Evolutionary conservation across 2,797 vertebrate species (phyloP), one percentile per base, ranked within the genome.

Genomic region (Chiroxiphia lanceolata): DNA sequence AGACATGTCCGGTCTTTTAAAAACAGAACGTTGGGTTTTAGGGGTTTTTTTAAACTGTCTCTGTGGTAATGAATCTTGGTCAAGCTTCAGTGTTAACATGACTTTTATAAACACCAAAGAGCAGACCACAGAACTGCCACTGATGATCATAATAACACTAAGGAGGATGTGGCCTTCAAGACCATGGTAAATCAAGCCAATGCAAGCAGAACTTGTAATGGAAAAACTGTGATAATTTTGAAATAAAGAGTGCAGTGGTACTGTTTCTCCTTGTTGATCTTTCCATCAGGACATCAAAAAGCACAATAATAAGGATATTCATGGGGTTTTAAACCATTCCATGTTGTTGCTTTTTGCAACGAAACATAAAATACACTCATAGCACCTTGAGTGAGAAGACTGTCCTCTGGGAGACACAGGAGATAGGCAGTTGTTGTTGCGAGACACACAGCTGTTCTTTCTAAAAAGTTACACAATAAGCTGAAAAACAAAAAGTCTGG

Each of bases 51-150:
- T 12, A 23, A 68, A 40, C 44, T 81, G 15, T 34, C 67, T 89
- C 88, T 76, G 63, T 51, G 67, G 31, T 47, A 87, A 89, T 34
- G 56, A 80, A 76, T 80, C 29, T 82, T 87, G 75, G 81, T 87
- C 51, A 85, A 87, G 60, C 65, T 74, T 94, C 91, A 70, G n/a
- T 85, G 60, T 89, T 91, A 95, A 93, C 87, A 92, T 10, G 65
- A 29, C 47, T 87, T 90, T 69, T 0, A 65, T 15, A 93, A 90
- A 90, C 42, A 93, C 51, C 44, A 44, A 91, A 68, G 13, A 79
- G 27, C 31, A 93, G 81, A 72, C 59, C 59, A 84, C 81, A 72
- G 74, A 89, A 82, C 80, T 69, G 92, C 50, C 67, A 79, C n/a
- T 45, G 69, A 93, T 81, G 53, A 93, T 68, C 25, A 19, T 27